Evolutionary conservation across 2,888 invertebrate species (phyloP).

Genomic region (Noctua fimbriata): DNA sequence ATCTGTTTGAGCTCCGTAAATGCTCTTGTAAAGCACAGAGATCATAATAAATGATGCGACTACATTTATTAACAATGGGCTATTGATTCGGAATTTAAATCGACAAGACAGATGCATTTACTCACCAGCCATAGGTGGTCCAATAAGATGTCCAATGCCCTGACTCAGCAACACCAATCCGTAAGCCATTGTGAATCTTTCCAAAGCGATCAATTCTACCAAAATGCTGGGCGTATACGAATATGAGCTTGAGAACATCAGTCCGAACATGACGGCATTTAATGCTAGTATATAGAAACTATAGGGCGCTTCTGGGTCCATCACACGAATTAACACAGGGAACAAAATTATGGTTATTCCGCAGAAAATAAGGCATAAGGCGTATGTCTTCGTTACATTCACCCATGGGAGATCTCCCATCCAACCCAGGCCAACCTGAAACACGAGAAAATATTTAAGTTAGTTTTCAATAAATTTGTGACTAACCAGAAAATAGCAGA

Average conservation of each 20-base stretch:
- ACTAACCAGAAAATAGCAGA: not conserved
- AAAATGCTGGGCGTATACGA: conserved; percentile 97
- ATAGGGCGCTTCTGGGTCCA: conserved; percentile 80
- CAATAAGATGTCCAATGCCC: conserved; percentile 97
- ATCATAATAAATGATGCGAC: not conserved
- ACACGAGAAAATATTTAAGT: conserved; percentile 13
- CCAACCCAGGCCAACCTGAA: conserved; percentile 95
- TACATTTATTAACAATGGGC: not conserved
- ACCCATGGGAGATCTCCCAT: conserved; percentile 97
- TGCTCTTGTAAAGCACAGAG: not conserved
- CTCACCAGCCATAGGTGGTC: conserved; percentile 97
- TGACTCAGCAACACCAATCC: conserved; percentile 97
- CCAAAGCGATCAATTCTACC: conserved; percentile 96
- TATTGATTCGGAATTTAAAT: not conserved
- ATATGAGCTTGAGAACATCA: conserved; percentile 97
- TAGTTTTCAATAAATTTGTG: not conserved
- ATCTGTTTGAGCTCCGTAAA: not conserved
- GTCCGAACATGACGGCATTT: conserved; percentile 94
- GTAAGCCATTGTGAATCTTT: conserved; percentile 97
- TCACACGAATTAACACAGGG: conserved; percentile 87
- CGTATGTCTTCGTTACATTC: conserved; percentile 96
- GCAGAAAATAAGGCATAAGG: conserved; percentile 93
- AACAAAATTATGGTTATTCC: conserved; percentile 91
- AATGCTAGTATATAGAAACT: conserved; percentile 88
- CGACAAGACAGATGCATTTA: conserved; percentile 21